phyloP scores from a whole-genome alignment of 1,140 invertebrate species.

The Anastrepha obliqua region DNA sequence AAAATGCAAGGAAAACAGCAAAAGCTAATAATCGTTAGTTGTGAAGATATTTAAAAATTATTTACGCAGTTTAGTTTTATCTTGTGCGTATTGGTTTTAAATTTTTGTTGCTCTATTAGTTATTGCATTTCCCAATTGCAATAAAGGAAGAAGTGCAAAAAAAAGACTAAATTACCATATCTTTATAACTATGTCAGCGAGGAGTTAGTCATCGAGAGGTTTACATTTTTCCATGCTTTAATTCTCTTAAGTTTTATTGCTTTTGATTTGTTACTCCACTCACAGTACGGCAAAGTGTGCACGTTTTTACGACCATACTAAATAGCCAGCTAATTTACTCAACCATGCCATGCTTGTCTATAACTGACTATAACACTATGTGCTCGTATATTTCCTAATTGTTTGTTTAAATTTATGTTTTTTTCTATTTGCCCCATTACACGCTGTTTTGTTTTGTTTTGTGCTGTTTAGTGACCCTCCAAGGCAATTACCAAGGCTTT shows the following conservation, averaged over 20 bases:
- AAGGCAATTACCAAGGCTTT: constrained; percentile 20
- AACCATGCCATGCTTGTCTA: background rate
- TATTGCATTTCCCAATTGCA: background rate
- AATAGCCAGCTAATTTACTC: constrained; percentile 5
- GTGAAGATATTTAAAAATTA: background rate
- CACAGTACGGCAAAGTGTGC: background rate
- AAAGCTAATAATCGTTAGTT: background rate
- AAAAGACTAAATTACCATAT: background rate
- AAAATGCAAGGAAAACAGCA: background rate
- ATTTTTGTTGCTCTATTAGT: background rate
- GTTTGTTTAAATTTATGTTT: constrained; percentile 2
- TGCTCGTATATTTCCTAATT: background rate
- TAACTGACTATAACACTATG: background rate
- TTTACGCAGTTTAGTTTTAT: too few relatives aligned
- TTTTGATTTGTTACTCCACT: background rate
- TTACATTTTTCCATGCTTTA: too few relatives aligned
- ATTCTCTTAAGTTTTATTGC: background rate
- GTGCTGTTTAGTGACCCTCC: background rate
- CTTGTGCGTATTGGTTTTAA: too few relatives aligned
- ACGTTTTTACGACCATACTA: background rate
- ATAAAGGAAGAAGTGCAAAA: too few relatives aligned
- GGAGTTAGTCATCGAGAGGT: too few relatives aligned
- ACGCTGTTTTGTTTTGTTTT: background rate
- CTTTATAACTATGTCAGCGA: too few relatives aligned
- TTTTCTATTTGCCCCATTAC: background rate